These are phyloP conservation scores for Campodea augens DNA, from an alignment of 1,140 invertebrate genomes.

Conservation along the genomic window DNA sequence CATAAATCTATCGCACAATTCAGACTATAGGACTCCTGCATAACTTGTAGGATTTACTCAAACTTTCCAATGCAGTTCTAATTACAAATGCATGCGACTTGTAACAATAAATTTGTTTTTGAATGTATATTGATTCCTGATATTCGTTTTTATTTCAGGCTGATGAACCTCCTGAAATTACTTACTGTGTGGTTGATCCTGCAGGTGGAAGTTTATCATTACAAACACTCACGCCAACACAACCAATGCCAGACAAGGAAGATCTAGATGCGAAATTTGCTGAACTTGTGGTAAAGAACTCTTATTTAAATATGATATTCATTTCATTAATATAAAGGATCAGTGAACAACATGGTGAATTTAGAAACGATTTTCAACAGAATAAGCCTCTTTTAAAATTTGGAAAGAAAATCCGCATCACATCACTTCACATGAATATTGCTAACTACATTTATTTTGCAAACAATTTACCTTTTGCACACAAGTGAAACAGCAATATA, in stretches of 20 bases:
- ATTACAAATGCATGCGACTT: too few species aligned
- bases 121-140: slow-evolving; percentile 6
- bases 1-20: too few species aligned
- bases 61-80: too few species aligned
- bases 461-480: too few species aligned
- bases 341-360: neutral
- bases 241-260: slow-evolving; percentile 79
- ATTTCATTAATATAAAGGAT: neutral
- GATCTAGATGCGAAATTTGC: slow-evolving; percentile 85
- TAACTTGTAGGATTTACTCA: too few species aligned
- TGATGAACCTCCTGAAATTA: slow-evolving; percentile 78
- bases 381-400: neutral
- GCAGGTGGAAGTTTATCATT: slow-evolving; percentile 63
- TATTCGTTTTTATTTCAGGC: slow-evolving; percentile 41
- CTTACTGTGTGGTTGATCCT: slow-evolving; percentile 71
- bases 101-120: neutral
- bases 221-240: slow-evolving; percentile 64
- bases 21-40: too few species aligned
- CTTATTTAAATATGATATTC: slow-evolving; percentile 1
- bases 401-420: too few species aligned
- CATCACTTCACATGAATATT: too few species aligned
- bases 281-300: slow-evolving; percentile 59
- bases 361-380: neutral
- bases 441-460: too few species aligned
- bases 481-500: too few species aligned